These are phyloP conservation scores for Hydrocynus forskahlii DNA, from an alignment of 2,797 vertebrate species.

Conservation along the genomic window DNA sequence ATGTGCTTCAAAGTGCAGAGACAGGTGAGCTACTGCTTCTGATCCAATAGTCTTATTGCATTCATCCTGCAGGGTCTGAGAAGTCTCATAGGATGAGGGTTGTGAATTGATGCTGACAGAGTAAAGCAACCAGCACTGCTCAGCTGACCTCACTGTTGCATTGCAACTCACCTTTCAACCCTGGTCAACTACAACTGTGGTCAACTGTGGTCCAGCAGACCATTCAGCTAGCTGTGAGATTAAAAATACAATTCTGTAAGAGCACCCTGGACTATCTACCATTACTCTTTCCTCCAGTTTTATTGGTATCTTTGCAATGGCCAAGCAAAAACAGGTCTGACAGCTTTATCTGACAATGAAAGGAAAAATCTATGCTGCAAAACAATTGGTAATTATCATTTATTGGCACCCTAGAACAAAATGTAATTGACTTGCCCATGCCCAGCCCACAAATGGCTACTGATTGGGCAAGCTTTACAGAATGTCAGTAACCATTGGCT, in stretches of 20 bases:
- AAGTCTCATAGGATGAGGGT: neutral
- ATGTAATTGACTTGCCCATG: too few relatives aligned
- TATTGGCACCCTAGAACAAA: too few relatives aligned
- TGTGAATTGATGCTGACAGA: slow-evolving; percentile 33
- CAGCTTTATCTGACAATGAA: too few relatives aligned
- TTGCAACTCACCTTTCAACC: neutral
- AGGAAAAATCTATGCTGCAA: too few relatives aligned
- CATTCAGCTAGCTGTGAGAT: slow-evolving; percentile 1
- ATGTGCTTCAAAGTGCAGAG: slow-evolving; percentile 51
- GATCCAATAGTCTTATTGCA: slow-evolving; percentile 21
- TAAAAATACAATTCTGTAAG: neutral
- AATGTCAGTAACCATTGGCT: too few relatives aligned
- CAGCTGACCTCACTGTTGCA: neutral
- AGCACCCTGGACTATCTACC: neutral
- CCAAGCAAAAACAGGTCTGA: too few relatives aligned
- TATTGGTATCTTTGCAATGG: neutral
- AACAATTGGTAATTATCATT: too few relatives aligned
- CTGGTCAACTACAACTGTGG: neutral
- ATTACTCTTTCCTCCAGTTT: neutral
- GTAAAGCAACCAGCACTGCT: slow-evolving; percentile 16
- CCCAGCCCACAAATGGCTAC: too few relatives aligned
- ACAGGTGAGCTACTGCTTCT: slow-evolving; percentile 41
- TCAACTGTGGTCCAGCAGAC: neutral
- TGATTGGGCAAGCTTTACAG: too few relatives aligned
- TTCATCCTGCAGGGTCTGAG: slow-evolving; percentile 31